Base-by-base conservation (phyloP, 2,113 vertebrate species). In the Hippolais icterina region DNA sequence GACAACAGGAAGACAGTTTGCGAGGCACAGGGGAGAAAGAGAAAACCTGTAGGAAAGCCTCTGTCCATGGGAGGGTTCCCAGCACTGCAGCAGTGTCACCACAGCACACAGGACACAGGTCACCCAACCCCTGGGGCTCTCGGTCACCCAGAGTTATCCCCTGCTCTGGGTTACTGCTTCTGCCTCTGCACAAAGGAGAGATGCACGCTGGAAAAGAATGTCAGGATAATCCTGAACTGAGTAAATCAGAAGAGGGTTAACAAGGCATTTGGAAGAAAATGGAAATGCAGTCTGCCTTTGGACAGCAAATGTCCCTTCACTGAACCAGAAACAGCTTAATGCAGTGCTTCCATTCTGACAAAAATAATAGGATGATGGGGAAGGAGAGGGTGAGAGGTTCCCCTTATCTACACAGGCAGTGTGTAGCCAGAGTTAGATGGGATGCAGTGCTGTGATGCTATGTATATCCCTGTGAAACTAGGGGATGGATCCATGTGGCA, bases 271-370 rank as follows among this genome's bases (percentile, higher is more conserved):
- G 60, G 90, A 94, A 74, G 56, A 33, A 87, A 94, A 93, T 57
- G 82, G 83, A 87, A 84, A 80, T 80, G 56, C 31, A 78, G 52
- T 27, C 60, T 89, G 96, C 81, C 83, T 93, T 87, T 54, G 72
- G 77, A 70, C 21, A 78, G 77, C 64, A 78, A 42, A 50, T 82
- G 83, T 6, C 93, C 92, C 72, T 59, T 33, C 93, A 78, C 39
- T 96, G 95, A 96, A 95, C 92, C 93, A 95, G 89, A 94, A 94
- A 87, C 23, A 71, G 64, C 84, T 89, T 84, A 91, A 91, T 53
- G 84, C 56, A 78, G 25, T 59, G 77, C 28, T 84, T 91, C 56
- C 39, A 87, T 63, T 78, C 50, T 71, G 64, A 87, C 83, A 84
- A 81, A 77, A 87, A 63, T 24, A 92, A 57, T 14, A 3, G 89